Evolutionary conservation across 2,888 invertebrate genomes (phyloP), one percentile per base, ranked within the genome.

Genomic region (Entomobrya multifasciata): DNA sequence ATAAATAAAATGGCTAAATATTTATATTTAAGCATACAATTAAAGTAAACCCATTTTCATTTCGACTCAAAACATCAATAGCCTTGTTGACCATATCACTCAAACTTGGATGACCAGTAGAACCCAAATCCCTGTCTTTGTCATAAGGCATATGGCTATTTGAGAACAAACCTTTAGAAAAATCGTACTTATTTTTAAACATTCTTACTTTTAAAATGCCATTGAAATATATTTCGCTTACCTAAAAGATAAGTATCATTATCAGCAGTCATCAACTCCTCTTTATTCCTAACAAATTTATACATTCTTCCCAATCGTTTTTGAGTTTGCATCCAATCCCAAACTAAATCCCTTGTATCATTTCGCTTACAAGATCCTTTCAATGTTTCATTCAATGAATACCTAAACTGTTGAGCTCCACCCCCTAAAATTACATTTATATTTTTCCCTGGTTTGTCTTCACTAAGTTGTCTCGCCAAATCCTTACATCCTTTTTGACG

Each of bases 401-500:
- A 93, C 27, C 95, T 94, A 8, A 97, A 92, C 89, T 94, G 93
- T 92, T 96, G 96, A 62, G 95, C 94, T 0, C 98, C 97, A 4
- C 98, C 98, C 0, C 97, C 98, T 94, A 98, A 95, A 22, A 98
- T 95, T 0, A 95, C 96, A 92, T 96, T 95, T n/a, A 96, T 94
- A 92, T 95, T 94, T 90, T 93, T 95, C 0, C 97, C 97, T 0
- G 97, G 96, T 88, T 94, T 93, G 91, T 96, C 95, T 92, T 97
- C 96, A 0, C 98, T 92, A 78, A 98, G 93, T 92, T 97, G 97
- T 5, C 95, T 93, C 0, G 96, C 97, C 86, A 97, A 97, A 92
- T 98, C 98, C 92, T 96, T 96, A 92, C 97, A 97, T 3, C 92
- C 92, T 8, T 92, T 91, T 0, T 93, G 93, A 20, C 89, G 82